Evolutionary conservation across 1,140 invertebrate species (phyloP), one percentile per base, ranked within the genome.

Genomic region (Stegodyphus mimosarum): DNA sequence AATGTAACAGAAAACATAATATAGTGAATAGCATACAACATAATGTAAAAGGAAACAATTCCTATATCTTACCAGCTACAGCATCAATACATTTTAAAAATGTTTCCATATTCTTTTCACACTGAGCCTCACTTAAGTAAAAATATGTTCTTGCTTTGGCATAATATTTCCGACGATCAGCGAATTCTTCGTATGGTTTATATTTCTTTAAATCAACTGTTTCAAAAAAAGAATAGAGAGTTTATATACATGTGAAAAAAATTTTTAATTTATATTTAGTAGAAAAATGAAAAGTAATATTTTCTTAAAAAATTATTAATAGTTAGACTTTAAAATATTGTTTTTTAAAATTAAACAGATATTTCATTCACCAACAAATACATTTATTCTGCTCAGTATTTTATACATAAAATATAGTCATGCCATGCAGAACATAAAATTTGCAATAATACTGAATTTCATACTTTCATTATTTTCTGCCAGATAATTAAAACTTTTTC

Each of bases 121-220:
- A 99, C 87, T 96, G 95, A 0, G 96, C 96, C 92, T 99, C 98
- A 90, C 98, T 98, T 86, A 99, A 93, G 92, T 99, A 99, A 93
- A 99, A 99, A 92, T 99, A 99, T 2, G 98, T 99, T 88, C 98
- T 93, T 49, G 98, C 98, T 88, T 95, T 95, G 84, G 95, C 94
- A 73, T 98, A 96, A 91, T 97, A 95, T 90, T 96, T 95, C 87
- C 98, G 93, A 63, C 98, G 92, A 92, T 99, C 98, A 3, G 96
- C 97, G 91, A 99, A 99, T 81, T 96, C 94, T 90, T 97, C 95
- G 89, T 98, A 95, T 63, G 96, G 95, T 88, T 96, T 94, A 91
- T 96, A 98, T 89, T 97, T 95, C 87, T 95, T 94, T 88, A 96
- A 60, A 13, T 85, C 79, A 2, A 74, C 86, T 85, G 50, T 11